These are phyloP conservation scores for Orthonyx spaldingii DNA, from an alignment of 2,113 vertebrate species.

Conservation along the genomic window DNA sequence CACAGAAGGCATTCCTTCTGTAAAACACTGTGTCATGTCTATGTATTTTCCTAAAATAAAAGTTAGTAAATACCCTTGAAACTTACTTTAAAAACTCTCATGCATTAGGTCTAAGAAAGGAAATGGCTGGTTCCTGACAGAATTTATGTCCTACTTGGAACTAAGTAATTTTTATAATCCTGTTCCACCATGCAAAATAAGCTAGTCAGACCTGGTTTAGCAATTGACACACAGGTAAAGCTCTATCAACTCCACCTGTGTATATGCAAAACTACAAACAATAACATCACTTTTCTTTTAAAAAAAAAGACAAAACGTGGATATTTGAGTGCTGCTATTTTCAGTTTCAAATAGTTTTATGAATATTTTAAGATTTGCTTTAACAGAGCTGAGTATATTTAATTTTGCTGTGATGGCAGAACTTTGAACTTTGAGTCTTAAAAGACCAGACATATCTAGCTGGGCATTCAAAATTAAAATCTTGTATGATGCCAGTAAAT, in stretches of 20 bases:
- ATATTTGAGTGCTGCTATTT: background rate
- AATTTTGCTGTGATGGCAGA: background rate
- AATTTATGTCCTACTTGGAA: background rate
- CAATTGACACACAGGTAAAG: background rate
- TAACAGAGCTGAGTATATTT: background rate
- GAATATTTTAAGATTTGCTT: background rate
- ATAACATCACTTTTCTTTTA: background rate
- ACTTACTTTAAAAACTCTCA: background rate
- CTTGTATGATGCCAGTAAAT: background rate
- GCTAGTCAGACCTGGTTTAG: background rate
- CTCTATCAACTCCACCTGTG: background rate
- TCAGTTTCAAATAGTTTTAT: background rate
- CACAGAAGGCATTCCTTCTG: background rate
- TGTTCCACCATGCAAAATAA: background rate
- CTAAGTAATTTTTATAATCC: background rate
- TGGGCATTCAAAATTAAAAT: background rate
- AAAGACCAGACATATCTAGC: background rate
- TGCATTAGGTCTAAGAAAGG: background rate
- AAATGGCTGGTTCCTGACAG: background rate
- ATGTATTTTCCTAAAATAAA: background rate
- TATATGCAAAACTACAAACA: background rate
- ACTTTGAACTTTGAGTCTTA: background rate
- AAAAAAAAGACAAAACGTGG: background rate
- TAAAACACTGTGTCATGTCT: background rate
- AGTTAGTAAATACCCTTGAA: background rate